These are phyloP conservation scores for Brachylomia viminalis DNA, from an alignment of 2,888 invertebrate species.

Conservation along the genomic window DNA sequence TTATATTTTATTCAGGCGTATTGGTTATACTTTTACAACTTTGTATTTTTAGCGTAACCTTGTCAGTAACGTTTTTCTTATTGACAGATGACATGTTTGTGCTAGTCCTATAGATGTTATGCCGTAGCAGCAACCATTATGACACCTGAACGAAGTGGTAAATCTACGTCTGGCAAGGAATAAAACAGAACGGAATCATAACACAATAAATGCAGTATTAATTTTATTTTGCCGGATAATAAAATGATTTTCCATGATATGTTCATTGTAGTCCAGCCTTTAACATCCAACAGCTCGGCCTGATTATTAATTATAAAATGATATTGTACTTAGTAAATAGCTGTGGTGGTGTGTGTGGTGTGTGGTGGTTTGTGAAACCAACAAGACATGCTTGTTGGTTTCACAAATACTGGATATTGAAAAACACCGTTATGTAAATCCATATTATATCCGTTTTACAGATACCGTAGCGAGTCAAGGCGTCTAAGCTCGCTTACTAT, in stretches of 20 bases:
- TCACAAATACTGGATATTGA: conserved; percentile 8
- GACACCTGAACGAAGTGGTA: not conserved
- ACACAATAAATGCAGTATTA: not conserved
- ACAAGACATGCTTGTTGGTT: no score
- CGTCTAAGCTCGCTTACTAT: conserved; percentile 32
- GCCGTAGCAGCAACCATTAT: not conserved
- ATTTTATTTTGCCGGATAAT: not conserved
- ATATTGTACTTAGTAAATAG: not conserved
- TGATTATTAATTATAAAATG: not conserved
- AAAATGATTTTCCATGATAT: not conserved
- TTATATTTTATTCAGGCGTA: not conserved
- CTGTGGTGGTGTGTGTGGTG: no score
- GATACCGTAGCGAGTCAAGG: not conserved
- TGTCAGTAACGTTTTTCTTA: not conserved
- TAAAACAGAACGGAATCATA: not conserved
- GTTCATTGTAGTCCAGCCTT: not conserved
- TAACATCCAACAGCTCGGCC: not conserved
- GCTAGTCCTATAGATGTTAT: not conserved
- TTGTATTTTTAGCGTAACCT: not conserved
- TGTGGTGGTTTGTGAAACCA: no score
- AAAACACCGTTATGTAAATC: conserved; percentile 13
- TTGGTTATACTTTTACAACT: not conserved
- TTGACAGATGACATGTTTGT: not conserved
- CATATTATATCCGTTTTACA: not conserved
- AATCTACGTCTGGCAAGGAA: not conserved